Base-by-base conservation (phyloP, 2,888 invertebrate species). In the Agrochola lota region DNA sequence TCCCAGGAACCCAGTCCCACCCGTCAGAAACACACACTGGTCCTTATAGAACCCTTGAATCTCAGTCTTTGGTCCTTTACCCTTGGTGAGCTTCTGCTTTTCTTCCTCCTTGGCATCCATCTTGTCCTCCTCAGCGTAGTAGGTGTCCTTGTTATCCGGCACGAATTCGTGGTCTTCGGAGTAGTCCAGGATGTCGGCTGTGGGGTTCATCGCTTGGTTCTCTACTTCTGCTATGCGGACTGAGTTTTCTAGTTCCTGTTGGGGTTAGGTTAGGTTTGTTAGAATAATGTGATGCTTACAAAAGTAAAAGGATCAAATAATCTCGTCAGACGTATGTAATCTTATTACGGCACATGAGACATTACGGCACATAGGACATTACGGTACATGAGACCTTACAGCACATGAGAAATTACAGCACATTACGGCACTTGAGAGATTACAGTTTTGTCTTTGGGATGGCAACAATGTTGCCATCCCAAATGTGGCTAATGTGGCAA, bases 121-220 rank as follows among this genome's bases (percentile, higher is more conserved):
- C 40, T 95, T 92, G 80, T 96, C 96, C 74, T 95, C 96, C n/a
- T 95, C 94, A 0, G 95, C 94, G 87, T 97, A 97, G 84, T 96
- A 97, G 20, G 96, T 94, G 83, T 97, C 89, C 85, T 96, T 92
- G 81, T 94, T 93, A 60, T 96, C 95, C 0, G 97, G 97, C 0
- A 95, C 94, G 90, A 97, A 97, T 84, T 96, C 95, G 82, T 96
- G 96, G 91, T 97, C 97, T 85, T 97, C 97, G 0, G 97, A 95
- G 86, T 91, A 97, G 90, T 97, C 97, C 64, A 96, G 84, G 49
- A 96, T 94, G 0, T 93, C 92, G 0, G 96, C 96, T 3, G 94
- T 94, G 0, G 96, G 95, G 72, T 94, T 96, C 96, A 96, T 95
- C 0, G 94, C 94, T 74, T 95, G 91, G 85, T 95, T 96, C 35